These are phyloP conservation scores for Plusia festucae DNA, from an alignment of 2,888 invertebrate genomes.

Conservation along the genomic window DNA sequence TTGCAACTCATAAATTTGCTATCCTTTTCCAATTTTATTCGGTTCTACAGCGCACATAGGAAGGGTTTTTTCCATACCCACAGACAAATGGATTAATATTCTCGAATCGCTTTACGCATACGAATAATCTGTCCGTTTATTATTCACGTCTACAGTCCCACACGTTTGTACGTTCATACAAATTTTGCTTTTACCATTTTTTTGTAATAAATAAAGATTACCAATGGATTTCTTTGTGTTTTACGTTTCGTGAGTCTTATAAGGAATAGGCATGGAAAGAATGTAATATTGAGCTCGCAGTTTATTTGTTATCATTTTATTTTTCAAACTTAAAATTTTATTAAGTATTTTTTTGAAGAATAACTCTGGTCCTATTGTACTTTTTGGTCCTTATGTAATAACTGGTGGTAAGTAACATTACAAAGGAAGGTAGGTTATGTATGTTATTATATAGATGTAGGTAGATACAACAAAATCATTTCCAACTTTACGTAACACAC, in stretches of 20 bases:
- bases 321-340: neutral
- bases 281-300: neutral
- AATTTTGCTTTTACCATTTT: slow-evolving; percentile 37
- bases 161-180: slow-evolving; percentile 35
- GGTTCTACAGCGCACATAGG: neutral
- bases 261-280: neutral
- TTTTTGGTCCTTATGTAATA: neutral
- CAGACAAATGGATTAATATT: slow-evolving; percentile 52
- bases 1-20: too few species aligned
- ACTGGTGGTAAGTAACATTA: neutral
- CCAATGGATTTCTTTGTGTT: slow-evolving; percentile 3
- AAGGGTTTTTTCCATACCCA: slow-evolving; percentile 14
- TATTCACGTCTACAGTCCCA: slow-evolving; percentile 46
- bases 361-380: neutral
- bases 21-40: neutral
- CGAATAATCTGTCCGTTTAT: slow-evolving; percentile 45
- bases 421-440: too few species aligned
- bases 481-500: too few species aligned
- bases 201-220: slow-evolving; percentile 8
- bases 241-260: neutral
- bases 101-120: slow-evolving; percentile 35
- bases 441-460: too few species aligned
- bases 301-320: neutral
- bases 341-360: neutral
- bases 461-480: too few species aligned